These are phyloP conservation scores for Diorhabda elongata DNA, from an alignment of 1,140 invertebrate species.

Conservation along the genomic window DNA sequence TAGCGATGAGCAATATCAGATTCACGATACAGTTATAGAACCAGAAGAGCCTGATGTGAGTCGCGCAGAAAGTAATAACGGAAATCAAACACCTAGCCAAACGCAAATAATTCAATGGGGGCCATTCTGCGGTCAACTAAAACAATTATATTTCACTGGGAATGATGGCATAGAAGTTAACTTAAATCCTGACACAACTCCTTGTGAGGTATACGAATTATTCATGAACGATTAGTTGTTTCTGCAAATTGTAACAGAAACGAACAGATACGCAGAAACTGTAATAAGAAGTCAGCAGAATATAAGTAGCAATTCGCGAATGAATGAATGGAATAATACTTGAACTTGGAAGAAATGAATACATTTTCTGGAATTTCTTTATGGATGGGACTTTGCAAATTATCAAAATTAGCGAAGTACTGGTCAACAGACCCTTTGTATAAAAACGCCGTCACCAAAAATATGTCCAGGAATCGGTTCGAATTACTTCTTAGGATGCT, in stretches of 20 bases:
- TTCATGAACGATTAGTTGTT: conserved; percentile 15
- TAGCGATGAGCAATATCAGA: no score
- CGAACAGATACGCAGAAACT: background rate
- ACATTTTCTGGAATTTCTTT: background rate
- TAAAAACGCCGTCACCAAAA: background rate
- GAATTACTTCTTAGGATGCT: background rate
- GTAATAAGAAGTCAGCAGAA: background rate
- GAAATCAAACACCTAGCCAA: no score
- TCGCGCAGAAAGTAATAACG: no score
- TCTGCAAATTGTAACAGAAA: conserved; percentile 5
- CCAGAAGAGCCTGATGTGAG: no score
- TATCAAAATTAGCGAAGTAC: background rate
- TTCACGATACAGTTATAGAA: no score
- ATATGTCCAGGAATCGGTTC: background rate
- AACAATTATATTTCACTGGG: no score
- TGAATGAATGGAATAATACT: background rate
- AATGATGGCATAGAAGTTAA: no score
- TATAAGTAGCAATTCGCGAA: background rate
- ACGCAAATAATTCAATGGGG: no score
- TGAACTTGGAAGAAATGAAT: background rate
- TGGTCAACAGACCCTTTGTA: background rate
- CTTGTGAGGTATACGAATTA: no score
- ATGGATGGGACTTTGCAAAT: background rate
- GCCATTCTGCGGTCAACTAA: no score
- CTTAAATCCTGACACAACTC: no score